Percentiles rank a stretch among this genome's conserved stretches.
Evolutionary conservation across 2,888 invertebrate genomes (phyloP).

Genomic region (Baronia brevicornis): DNA sequence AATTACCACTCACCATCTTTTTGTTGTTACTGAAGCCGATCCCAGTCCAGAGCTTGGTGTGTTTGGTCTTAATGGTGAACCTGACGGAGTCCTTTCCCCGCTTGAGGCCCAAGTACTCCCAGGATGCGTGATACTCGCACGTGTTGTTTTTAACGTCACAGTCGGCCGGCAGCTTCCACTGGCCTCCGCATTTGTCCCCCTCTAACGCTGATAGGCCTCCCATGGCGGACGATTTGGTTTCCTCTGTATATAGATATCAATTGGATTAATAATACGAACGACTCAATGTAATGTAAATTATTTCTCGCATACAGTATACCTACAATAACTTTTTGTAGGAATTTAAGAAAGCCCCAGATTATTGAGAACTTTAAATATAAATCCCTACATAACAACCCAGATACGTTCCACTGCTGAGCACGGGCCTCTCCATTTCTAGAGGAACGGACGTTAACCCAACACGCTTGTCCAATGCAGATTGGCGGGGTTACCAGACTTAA

Average conservation of each 20-base stretch:
- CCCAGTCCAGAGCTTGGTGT: conserved; percentile 91
- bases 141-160: conserved; percentile 78
- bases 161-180: conserved; percentile 83
- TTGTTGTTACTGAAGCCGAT: conserved; percentile 90
- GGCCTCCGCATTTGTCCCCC: conserved; percentile 81
- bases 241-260: conserved; percentile 40
- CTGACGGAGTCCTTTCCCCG: conserved; percentile 82
- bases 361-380: no score
- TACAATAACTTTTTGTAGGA: no score
- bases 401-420: no score
- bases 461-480: no score
- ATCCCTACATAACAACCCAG: no score
- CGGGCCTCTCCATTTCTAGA: no score
- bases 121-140: conserved; percentile 87
- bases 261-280: neutral
- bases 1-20: conserved; percentile 87
- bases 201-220: conserved; percentile 52
- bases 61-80: conserved; percentile 86
- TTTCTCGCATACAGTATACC: no score
- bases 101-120: conserved; percentile 82
- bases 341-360: no score
- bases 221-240: conserved; percentile 55
- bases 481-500: no score
- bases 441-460: no score
- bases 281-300: neutral